These are phyloP conservation scores for Synodontis membranacea DNA, from an alignment of 2,113 vertebrate species.

Conservation along the genomic window DNA sequence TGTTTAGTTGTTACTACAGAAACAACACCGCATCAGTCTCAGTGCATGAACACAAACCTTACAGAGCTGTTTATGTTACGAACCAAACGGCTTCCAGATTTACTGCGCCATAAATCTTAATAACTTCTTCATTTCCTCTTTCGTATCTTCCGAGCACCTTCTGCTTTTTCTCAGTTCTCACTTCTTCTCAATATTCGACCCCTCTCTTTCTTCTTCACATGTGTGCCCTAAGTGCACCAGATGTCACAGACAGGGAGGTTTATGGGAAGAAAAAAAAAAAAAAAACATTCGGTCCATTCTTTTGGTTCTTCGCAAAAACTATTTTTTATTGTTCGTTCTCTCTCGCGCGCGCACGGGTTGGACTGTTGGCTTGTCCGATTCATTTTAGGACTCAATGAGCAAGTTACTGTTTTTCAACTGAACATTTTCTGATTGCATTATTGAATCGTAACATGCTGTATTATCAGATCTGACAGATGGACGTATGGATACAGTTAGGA, in stretches of 20 bases:
- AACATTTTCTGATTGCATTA: neutral
- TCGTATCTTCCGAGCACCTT: neutral
- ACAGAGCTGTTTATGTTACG: neutral
- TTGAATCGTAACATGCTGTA: neutral
- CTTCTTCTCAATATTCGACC: neutral
- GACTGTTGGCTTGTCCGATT: neutral
- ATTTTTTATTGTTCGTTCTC: neutral
- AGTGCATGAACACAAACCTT: neutral
- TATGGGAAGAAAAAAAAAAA: too few species aligned
- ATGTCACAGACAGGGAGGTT: neutral
- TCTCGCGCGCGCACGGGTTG: too few species aligned
- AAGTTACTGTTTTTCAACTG: neutral
- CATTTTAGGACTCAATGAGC: neutral
- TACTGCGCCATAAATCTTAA: neutral
- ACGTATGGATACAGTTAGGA: neutral
- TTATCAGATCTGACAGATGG: neutral
- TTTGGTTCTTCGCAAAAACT: neutral
- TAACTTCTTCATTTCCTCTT: conserved; percentile 4
- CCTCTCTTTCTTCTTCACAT: neutral
- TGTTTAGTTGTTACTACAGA: neutral
- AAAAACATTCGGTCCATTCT: neutral
- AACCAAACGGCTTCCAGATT: neutral
- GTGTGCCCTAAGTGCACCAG: neutral
- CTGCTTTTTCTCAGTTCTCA: neutral
- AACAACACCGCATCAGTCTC: neutral